Evolutionary conservation across 2,888 invertebrate species (phyloP).

Genomic region (Empis livida): DNA sequence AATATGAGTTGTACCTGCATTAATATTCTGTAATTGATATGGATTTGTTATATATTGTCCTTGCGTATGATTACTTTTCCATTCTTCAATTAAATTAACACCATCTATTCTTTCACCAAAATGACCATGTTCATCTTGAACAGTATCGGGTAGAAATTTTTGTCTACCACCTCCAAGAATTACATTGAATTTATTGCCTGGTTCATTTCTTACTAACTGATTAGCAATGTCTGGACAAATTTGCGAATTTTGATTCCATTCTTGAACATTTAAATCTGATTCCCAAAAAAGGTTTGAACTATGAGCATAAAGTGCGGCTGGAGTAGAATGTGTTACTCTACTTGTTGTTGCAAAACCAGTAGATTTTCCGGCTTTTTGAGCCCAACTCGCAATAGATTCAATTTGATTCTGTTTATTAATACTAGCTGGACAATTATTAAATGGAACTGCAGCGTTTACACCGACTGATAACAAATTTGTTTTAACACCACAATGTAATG

Average conservation of each 20-base stretch:
- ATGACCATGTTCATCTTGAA: conserved; percentile 34
- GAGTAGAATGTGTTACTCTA: conserved; percentile 66
- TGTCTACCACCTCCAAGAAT: conserved; percentile 64
- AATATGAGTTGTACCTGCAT: conserved; percentile 37
- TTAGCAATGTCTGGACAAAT: conserved; percentile 57
- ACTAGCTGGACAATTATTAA: conserved; percentile 48
- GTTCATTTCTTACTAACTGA: conserved; percentile 51
- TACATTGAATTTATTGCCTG: conserved; percentile 58
- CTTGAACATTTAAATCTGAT: conserved; percentile 44
- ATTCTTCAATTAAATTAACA: conserved; percentile 49
- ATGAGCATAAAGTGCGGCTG: conserved; percentile 49
- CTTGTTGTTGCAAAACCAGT: conserved; percentile 63
- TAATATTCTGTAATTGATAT: conserved; percentile 39
- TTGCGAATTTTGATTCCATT: conserved; percentile 12
- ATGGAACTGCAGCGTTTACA: conserved; percentile 51
- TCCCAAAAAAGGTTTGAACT: conserved; percentile 59
- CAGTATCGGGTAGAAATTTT: conserved; percentile 47
- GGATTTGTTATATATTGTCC: conserved; percentile 47
- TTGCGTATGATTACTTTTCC: conserved; percentile 42
- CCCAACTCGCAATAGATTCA: conserved; percentile 53
- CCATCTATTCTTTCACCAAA: conserved; percentile 47
- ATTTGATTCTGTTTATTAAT: conserved; percentile 45
- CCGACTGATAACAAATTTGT: conserved; percentile 54
- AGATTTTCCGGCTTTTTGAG: conserved; percentile 45
- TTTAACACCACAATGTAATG: conserved; percentile 56